Base-by-base conservation (phyloP, 1,140 invertebrate species). In the Carcinoscorpius rotundicauda region DNA sequence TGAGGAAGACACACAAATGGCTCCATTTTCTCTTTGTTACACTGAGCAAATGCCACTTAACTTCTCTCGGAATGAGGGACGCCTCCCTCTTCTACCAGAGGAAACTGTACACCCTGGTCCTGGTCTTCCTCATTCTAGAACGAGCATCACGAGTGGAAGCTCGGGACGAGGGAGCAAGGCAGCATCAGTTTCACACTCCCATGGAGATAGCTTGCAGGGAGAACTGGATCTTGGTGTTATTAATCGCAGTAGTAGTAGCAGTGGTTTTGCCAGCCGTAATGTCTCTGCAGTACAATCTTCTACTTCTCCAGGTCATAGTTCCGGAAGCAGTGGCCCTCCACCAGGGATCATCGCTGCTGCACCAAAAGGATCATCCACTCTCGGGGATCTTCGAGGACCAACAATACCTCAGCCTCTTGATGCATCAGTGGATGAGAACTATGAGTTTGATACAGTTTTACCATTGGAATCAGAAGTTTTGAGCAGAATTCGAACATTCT, bases 381-480 rank as follows among this genome's bases (percentile, higher is more conserved):
- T 8, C 6, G 53, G 6, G 53, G 6, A 8, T 6, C 6, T n/a
- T n/a, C 53, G 6, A 55, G 53, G 53, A 8, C n/a, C 53, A 6
- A 55, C n/a, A 6, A n/a, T n/a, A n/a, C 3, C 11, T 60, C 59
- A 63, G 68, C 61, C 72, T 62, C 73, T 86, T 8, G 90, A 93
- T 77, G 84, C 87, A 63, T 93, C 90, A 72, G 92, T 93, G 56
- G 93, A 96, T 76, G 91, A 91, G 59, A 93, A 96, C 76, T 97
- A 96, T 78, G 93, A 96, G 78, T 96, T 94, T 79, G 91, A 94
- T 77, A 85, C 78, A 8, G 68, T 74, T 59, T 72, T 73, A 66
- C 75, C 75, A 61, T 66, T 75, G 29, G 77, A 76, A 66, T 68
- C 72, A 53, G 73, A 75, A 63, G 65, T 75, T 11, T 71, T 75